Evolutionary conservation across 2,113 vertebrate species (phyloP).

Genomic region (Scophthalmus maximus): DNA sequence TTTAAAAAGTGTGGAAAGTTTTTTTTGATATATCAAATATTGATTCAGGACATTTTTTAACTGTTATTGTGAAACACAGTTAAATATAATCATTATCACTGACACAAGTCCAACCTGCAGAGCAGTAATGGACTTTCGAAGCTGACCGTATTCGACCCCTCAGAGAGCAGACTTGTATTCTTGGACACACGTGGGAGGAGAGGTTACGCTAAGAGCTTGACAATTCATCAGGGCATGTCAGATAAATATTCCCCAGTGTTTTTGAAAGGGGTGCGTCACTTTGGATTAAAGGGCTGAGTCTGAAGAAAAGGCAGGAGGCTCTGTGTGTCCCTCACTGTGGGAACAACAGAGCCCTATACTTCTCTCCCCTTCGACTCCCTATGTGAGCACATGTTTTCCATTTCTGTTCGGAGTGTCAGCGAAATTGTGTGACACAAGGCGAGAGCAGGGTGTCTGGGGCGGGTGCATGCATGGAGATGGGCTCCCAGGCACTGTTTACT

Average conservation of each 20-base stretch:
- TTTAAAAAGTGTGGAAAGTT: background rate
- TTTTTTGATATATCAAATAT: background rate
- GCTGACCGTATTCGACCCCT: slow-evolving; percentile 1
- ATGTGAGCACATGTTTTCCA: slow-evolving; percentile 59
- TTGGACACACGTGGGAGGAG: slow-evolving; percentile 4
- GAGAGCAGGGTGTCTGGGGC: slow-evolving; percentile 20
- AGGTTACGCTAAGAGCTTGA: background rate
- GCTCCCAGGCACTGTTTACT: slow-evolving; percentile 57
- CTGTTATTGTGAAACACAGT: too few relatives aligned
- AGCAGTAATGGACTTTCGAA: background rate
- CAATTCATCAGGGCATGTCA: slow-evolving; percentile 31
- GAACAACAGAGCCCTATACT: slow-evolving; percentile 37
- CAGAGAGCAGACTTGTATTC: background rate
- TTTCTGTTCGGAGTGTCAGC: slow-evolving; percentile 47
- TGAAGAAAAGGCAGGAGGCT: slow-evolving; percentile 11
- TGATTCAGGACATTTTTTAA: background rate
- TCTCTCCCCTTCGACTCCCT: slow-evolving; percentile 45
- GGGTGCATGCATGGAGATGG: slow-evolving; percentile 17
- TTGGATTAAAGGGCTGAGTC: slow-evolving; percentile 38
- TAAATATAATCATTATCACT: background rate
- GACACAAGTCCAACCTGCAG: background rate
- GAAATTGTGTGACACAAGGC: slow-evolving; percentile 52
- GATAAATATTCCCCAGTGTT: slow-evolving; percentile 40
- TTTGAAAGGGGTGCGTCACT: slow-evolving; percentile 38
- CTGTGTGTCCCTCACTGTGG: slow-evolving; percentile 22